Base-by-base conservation (phyloP, 2,888 invertebrate genomes). In the Antitype chi region DNA sequence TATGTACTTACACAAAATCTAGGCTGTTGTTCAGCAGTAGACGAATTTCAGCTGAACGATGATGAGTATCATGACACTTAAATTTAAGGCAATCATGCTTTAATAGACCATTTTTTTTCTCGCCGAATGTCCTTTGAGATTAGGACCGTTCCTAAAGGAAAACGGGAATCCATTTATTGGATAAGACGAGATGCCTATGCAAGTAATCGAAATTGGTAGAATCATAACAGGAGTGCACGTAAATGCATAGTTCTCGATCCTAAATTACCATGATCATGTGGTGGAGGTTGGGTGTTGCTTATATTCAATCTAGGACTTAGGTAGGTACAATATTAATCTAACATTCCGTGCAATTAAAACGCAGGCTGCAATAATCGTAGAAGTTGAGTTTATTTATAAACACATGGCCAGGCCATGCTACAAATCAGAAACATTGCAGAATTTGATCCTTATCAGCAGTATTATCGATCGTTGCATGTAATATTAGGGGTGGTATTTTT, bases 371-470 rank as follows among this genome's bases (percentile, higher is more conserved):
- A 71, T 70, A 28, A 59, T 64, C 17, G 43, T 72, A n/a, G 23
- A 17, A 6, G n/a, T 43, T 43, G 11, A 60, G 23, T 70, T 74
- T 57, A 28, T 55, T 74, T n/a, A 6, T 32, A 20, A 52, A 28
- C 76, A 59, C 43, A 53, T 11, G 1, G 52, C 17, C n/a, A 52
- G 32, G n/a, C 20, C 43, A 9, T 52, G 38, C 59, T n/a, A 47
- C 32, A 69, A 69, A 28, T 38, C 11, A 15, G 32, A 55, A 43
- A 32, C 8, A 32, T 60, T 38, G 43, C 52, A 64, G 38, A 78
- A 49, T 67, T 55, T 62, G 66, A 60, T 72, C 11, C 64, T 28
- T 78, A 72, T 55, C 80, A 72, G 66, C 60, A 79, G 66, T 38
- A 72, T 32, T 66, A 73, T 74, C 43, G 80, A 79, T 52, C 52